Evolutionary conservation across 2,797 vertebrate species (phyloP), one percentile per base, ranked within the genome.

Genomic region (Agapornis canus): DNA sequence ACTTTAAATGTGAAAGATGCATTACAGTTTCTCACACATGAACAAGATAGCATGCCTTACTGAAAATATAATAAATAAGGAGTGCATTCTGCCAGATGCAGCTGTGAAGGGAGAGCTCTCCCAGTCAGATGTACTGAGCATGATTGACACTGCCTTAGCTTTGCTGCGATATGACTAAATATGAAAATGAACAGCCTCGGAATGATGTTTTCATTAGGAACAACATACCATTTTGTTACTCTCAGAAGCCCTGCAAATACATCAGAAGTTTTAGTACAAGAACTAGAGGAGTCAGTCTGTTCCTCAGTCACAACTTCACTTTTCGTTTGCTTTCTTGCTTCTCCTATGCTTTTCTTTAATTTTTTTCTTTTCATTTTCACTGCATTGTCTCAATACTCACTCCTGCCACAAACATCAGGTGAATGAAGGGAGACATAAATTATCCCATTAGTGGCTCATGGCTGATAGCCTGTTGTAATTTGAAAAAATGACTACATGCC

Each of bases 1-100:
- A 98, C 97, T 97, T 98, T 98, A 97, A 97, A 97, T 97, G 98
- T 97, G 97, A 97, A 97, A 97, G 97, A 98, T 97, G 97, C 97
- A 98, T 97, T 97, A 97, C 95, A 97, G 94, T 95, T 97, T 96
- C 96, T 96, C 96, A 96, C 97, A 97, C 48, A 76, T 96, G 96
- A 97, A 95, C 96, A 96, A 94, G 95, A 96, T 86, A 97, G 94
- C 92, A 96, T 76, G 84, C 90, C 95, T 97, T 95, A 95, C 94
- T 95, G 95, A 96, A 97, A 96, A 97, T 92, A 90, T 94, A 92
- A 95, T 97, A 97, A 96, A 96, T 95, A 95, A 87, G 48, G 81
- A 95, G 90, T 73, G 54, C 51, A 57, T 94, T 90, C 85, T 95
- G 90, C 85, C 82, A 97, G 92, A 91, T 92, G 89, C 83, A 91